These are phyloP conservation scores for Naja naja DNA, from an alignment of 2,113 vertebrate genomes.

Conservation along the genomic window DNA sequence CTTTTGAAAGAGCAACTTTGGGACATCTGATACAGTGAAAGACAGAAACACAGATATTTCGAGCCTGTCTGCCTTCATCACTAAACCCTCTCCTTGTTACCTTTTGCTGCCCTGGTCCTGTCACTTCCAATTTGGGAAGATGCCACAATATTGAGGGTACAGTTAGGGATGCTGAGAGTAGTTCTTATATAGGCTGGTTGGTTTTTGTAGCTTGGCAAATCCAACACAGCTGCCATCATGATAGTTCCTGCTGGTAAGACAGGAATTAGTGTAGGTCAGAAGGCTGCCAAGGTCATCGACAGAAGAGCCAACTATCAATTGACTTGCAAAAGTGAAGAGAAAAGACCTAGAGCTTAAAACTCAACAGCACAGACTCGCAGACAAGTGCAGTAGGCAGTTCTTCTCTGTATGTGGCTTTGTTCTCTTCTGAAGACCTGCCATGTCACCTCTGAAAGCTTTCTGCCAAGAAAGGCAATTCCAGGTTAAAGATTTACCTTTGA, in stretches of 20 bases:
- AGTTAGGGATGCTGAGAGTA: background rate
- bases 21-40: too few relatives aligned
- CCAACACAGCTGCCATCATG: background rate
- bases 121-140: constrained; percentile 28
- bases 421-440: background rate
- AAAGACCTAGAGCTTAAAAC: background rate
- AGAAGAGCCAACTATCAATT: background rate
- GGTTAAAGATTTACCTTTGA: background rate
- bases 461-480: background rate
- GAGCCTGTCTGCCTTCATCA: background rate
- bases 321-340: background rate
- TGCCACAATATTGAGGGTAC: background rate
- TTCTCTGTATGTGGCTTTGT: background rate
- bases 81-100: background rate
- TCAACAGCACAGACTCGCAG: background rate
- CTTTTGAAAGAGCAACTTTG: too few relatives aligned
- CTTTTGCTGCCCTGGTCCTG: background rate
- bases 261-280: background rate
- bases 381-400: background rate
- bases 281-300: background rate
- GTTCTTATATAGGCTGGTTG: background rate
- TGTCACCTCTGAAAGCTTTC: background rate
- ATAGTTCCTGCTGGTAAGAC: background rate
- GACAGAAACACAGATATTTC: background rate
- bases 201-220: background rate